Conservation (phyloP, 2,113 vertebrate species). For the Heptranchias perlo region DNA sequence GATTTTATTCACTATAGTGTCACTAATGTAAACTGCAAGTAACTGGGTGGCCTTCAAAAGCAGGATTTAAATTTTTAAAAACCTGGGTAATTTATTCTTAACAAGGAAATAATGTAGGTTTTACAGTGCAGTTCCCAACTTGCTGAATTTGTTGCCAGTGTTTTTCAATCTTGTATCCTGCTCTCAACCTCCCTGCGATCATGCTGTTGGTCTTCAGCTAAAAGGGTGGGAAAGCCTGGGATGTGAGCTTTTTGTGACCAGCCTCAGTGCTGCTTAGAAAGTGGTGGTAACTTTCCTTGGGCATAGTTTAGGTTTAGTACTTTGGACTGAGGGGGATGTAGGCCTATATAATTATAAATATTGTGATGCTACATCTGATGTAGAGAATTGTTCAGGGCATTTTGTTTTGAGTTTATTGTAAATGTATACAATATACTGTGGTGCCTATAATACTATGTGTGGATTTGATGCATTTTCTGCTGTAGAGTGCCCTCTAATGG, state of each 20-base stretch:
- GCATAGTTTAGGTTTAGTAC: not conserved
- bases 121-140: not conserved
- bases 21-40: not conserved
- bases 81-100: not conserved
- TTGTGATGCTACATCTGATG: not conserved
- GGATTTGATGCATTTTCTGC: not conserved
- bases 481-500: conserved; percentile 31
- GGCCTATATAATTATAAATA: too few relatives aligned
- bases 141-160: not conserved
- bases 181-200: not conserved
- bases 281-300: not conserved
- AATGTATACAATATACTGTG: not conserved
- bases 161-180: not conserved
- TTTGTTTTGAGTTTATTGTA: not conserved
- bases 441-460: not conserved
- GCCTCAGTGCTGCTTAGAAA: not conserved
- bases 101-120: not conserved
- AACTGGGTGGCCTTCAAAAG: not conserved
- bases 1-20: not conserved
- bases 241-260: not conserved
- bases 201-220: not conserved
- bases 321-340: not conserved
- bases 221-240: not conserved
- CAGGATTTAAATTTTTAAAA: not conserved
- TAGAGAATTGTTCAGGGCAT: not conserved